A percentile compares a stretch with the other conserved stretches of the same genome.
These are phyloP conservation scores for Rhadinocentrus ornatus DNA, from an alignment of 2,797 vertebrate species.

Conservation along the genomic window DNA sequence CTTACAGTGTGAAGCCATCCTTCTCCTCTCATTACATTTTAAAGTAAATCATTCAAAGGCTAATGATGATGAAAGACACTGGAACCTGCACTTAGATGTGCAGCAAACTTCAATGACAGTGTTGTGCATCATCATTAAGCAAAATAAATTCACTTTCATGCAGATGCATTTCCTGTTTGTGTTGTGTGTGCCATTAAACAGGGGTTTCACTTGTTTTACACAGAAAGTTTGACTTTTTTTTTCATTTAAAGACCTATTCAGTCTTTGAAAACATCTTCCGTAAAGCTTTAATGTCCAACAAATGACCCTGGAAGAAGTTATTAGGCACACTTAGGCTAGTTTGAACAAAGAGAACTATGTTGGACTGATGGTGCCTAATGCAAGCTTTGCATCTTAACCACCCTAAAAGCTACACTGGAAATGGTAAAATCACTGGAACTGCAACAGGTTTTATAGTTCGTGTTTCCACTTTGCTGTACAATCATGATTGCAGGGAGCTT, in stretches of 20 bases:
- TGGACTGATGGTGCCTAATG: not conserved
- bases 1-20: not conserved
- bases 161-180: not conserved
- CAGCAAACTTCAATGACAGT: not conserved
- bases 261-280: not conserved
- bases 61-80: slow-evolving; percentile 21
- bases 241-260: not conserved
- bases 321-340: not conserved
- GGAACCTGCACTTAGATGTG: not conserved
- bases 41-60: slow-evolving; percentile 45
- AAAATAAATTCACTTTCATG: not conserved
- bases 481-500: not conserved
- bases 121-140: not conserved
- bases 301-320: not conserved
- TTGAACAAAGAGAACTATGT: not conserved
- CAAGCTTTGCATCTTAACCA: too few species aligned
- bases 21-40: slow-evolving; percentile 2
- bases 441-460: too few species aligned
- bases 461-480: not conserved
- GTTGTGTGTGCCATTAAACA: not conserved
- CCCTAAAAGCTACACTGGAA: too few species aligned
- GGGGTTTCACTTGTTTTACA: not conserved
- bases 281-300: not conserved
- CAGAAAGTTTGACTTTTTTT: not conserved
- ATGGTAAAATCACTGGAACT: too few species aligned